These are phyloP conservation scores for Drosophila baimaii DNA, from an alignment of 1,140 invertebrate genomes.

Conservation along the genomic window DNA sequence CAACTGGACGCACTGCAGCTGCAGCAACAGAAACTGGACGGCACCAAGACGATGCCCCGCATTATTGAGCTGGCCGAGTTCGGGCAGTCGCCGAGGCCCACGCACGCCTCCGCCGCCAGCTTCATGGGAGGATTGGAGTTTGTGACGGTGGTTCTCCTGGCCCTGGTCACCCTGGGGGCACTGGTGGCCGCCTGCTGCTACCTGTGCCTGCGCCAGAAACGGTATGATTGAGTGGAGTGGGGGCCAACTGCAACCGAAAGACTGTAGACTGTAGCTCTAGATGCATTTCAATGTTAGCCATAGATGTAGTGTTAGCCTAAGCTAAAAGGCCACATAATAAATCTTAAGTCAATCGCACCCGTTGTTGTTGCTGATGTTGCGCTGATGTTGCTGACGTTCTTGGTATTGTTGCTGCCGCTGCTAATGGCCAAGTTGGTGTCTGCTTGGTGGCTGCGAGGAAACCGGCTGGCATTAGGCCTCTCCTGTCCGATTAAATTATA, in stretches of 20 bases:
- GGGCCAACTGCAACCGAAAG: slow-evolving; percentile 38
- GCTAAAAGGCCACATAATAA: slow-evolving; percentile 63
- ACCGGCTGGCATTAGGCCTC: slow-evolving; percentile 54
- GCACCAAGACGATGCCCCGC: slow-evolving; percentile 78
- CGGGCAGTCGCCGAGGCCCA: slow-evolving; percentile 75
- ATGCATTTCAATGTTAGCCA: slow-evolving; percentile 50
- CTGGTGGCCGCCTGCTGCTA: slow-evolving; percentile 91
- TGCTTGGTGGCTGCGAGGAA: slow-evolving; percentile 19
- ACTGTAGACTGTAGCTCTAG: slow-evolving; percentile 39
- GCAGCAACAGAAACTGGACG: slow-evolving; percentile 65
- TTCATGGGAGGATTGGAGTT: slow-evolving; percentile 90
- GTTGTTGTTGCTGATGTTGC: slow-evolving; percentile 53
- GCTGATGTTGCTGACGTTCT: slow-evolving; percentile 31
- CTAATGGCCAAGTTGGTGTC: slow-evolving; percentile 17
- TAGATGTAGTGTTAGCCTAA: slow-evolving; percentile 38
- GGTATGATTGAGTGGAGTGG: slow-evolving; percentile 83
- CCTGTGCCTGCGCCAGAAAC: slow-evolving; percentile 89
- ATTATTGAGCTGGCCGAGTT: slow-evolving; percentile 86
- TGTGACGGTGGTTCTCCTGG: slow-evolving; percentile 90
- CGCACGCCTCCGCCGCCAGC: slow-evolving; percentile 52
- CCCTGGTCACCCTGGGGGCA: slow-evolving; percentile 91
- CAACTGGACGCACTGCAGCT: slow-evolving; percentile 75
- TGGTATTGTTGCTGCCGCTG: slow-evolving; percentile 18
- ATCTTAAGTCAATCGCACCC: slow-evolving; percentile 58
- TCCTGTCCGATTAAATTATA: slow-evolving; percentile 70